Evolutionary conservation across 2,797 vertebrate genomes (phyloP).

Genomic region (Anguilla megastoma): DNA sequence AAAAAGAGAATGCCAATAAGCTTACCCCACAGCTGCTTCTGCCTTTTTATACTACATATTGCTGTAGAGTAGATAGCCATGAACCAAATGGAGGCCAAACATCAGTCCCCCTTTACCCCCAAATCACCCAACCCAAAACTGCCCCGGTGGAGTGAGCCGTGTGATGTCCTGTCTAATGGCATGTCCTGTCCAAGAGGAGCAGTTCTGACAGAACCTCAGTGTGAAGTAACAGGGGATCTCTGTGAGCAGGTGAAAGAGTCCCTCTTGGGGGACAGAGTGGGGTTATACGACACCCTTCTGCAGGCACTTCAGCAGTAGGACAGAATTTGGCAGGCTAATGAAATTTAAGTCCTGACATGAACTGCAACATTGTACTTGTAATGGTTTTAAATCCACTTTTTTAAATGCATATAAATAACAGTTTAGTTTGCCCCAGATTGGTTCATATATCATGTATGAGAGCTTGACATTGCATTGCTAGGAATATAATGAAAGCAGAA

Average conservation of each 20-base stretch:
- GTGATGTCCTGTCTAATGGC: slow-evolving; percentile 48
- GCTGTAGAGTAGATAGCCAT: slow-evolving; percentile 23
- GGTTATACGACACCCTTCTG: slow-evolving; percentile 43
- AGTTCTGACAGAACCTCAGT: slow-evolving; percentile 55
- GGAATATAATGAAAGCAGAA: neutral
- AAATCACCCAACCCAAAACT: neutral
- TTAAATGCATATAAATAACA: neutral
- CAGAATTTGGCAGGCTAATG: too few species aligned
- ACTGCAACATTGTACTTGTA: too few species aligned
- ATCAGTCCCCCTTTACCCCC: slow-evolving; percentile 35
- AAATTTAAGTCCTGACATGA: too few species aligned
- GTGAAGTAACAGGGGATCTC: slow-evolving; percentile 45
- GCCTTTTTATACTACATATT: slow-evolving; percentile 25
- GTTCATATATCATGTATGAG: neutral
- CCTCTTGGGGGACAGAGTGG: neutral
- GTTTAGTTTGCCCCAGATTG: too few species aligned
- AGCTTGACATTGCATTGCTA: neutral
- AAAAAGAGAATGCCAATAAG: slow-evolving; percentile 46
- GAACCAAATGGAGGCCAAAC: slow-evolving; percentile 37
- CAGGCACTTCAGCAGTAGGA: slow-evolving; percentile 7
- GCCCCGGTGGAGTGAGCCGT: slow-evolving; percentile 34
- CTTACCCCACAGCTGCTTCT: slow-evolving; percentile 20
- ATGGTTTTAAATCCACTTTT: neutral
- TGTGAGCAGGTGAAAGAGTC: slow-evolving; percentile 51
- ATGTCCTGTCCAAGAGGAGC: slow-evolving; percentile 49